phyloP scores from a whole-genome alignment of 2,888 invertebrate genomes.

The Phyto melanocephala region DNA sequence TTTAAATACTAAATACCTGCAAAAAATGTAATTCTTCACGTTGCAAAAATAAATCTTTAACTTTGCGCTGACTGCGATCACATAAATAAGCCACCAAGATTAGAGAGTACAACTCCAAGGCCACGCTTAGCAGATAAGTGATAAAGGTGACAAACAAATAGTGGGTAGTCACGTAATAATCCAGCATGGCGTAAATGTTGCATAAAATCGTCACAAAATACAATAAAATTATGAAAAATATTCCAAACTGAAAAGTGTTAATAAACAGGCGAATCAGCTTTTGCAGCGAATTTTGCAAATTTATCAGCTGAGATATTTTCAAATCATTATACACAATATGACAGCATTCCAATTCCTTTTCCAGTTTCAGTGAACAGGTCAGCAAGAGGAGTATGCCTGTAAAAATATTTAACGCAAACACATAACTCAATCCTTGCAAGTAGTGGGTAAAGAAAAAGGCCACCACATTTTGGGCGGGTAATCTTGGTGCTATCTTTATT shows the following conservation, averaged over 20 bases:
- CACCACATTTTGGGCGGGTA: slow-evolving; percentile 67
- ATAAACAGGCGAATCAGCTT: slow-evolving; percentile 62
- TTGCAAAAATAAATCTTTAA: slow-evolving; percentile 67
- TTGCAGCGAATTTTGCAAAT: slow-evolving; percentile 65
- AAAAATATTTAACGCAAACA: slow-evolving; percentile 71
- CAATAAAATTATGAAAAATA: slow-evolving; percentile 71
- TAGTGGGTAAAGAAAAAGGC: slow-evolving; percentile 71
- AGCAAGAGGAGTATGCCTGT: slow-evolving; percentile 68
- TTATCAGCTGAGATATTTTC: slow-evolving; percentile 56
- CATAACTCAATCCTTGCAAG: slow-evolving; percentile 69
- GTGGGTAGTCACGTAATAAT: slow-evolving; percentile 70
- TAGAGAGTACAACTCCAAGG: slow-evolving; percentile 69
- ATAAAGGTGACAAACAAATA: slow-evolving; percentile 71
- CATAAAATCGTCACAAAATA: slow-evolving; percentile 72
- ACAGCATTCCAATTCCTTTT: slow-evolving; percentile 46
- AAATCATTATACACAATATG: not conserved
- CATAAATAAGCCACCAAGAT: slow-evolving; percentile 68
- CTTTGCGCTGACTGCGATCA: slow-evolving; percentile 65
- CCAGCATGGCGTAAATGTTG: slow-evolving; percentile 75
- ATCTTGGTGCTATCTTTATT: slow-evolving; percentile 60
- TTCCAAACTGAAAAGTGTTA: slow-evolving; percentile 69
- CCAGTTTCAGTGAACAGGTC: slow-evolving; percentile 68
- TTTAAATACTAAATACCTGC: slow-evolving; percentile 59
- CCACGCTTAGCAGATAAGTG: slow-evolving; percentile 68
- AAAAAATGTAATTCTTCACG: slow-evolving; percentile 61